Conservation (phyloP, 1,140 invertebrate species). For the Drosophila murphyi region DNA sequence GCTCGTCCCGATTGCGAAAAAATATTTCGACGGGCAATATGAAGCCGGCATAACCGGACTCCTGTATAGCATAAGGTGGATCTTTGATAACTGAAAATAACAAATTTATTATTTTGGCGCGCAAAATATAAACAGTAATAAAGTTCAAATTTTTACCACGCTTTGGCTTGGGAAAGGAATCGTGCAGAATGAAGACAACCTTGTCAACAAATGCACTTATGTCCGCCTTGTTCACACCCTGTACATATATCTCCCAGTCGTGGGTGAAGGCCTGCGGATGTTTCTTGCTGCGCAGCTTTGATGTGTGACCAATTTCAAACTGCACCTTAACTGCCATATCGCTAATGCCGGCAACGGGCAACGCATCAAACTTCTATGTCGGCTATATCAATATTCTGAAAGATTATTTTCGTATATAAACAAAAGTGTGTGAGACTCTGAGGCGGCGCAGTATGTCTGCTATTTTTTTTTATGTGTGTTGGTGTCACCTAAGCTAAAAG, state of each 20-base stretch:
- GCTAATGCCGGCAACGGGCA: constrained; percentile 34
- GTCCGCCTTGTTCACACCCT: constrained; percentile 92
- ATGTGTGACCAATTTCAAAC: constrained; percentile 96
- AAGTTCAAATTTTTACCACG: constrained; percentile 87
- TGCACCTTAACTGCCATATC: constrained; percentile 92
- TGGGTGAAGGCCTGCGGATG: constrained; percentile 95
- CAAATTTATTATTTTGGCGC: constrained; percentile 33
- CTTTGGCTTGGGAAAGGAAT: constrained; percentile 95
- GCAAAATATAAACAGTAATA: not conserved
- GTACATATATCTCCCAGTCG: constrained; percentile 98
- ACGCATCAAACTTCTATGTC: constrained; percentile 46
- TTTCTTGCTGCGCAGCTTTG: constrained; percentile 90
- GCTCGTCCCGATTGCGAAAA: constrained; percentile 95
- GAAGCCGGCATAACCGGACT: constrained; percentile 98
- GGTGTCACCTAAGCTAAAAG: constrained; percentile 5
- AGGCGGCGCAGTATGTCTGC: constrained; percentile 28
- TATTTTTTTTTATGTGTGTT: constrained; percentile 26
- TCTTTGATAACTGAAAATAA: constrained; percentile 91
- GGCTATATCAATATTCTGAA: constrained; percentile 33
- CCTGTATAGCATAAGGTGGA: constrained; percentile 95
- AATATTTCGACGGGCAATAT: constrained; percentile 95
- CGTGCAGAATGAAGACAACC: constrained; percentile 96
- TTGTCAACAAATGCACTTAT: constrained; percentile 97
- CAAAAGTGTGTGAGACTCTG: constrained; percentile 23
- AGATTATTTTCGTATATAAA: constrained; percentile 33